Conservation (phyloP, 1,140 invertebrate genomes). For the Aphelinus atriplicis region DNA sequence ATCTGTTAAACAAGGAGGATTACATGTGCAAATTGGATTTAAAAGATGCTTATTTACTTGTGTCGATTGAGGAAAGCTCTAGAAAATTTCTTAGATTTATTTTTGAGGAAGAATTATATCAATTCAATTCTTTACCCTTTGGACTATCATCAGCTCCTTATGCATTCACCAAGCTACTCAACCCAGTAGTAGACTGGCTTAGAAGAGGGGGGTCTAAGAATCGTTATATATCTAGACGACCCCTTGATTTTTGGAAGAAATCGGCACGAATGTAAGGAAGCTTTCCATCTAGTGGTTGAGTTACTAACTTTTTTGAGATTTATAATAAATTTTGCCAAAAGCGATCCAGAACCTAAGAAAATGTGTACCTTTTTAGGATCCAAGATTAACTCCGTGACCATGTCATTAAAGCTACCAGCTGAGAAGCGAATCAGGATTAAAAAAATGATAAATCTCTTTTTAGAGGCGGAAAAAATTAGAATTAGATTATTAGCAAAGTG, state of each 20-base stretch:
- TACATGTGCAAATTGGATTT: not conserved
- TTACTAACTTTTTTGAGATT: not conserved
- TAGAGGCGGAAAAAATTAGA: slow-evolving; percentile 1
- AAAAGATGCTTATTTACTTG: not conserved
- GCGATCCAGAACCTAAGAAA: not conserved
- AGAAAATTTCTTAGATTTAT: slow-evolving; percentile 4
- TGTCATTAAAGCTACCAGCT: not conserved
- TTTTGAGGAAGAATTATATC: not conserved
- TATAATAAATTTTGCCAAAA: slow-evolving; percentile 8
- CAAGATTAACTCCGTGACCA: not conserved
- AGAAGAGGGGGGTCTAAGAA: not conserved
- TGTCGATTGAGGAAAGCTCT: not conserved
- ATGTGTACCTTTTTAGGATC: not conserved
- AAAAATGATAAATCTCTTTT: not conserved
- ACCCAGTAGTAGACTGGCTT: not conserved
- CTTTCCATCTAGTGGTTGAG: not conserved
- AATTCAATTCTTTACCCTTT: not conserved
- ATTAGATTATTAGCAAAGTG: slow-evolving; percentile 27
- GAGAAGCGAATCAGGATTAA: not conserved
- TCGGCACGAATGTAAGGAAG: not conserved
- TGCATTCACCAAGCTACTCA: not conserved
- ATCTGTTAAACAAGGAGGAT: not conserved
- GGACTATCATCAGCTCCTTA: not conserved
- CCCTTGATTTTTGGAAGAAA: not conserved
- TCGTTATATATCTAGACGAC: not conserved